phyloP scores from a whole-genome alignment of 2,113 vertebrate species.

The Trochalopteron elliotii region DNA sequence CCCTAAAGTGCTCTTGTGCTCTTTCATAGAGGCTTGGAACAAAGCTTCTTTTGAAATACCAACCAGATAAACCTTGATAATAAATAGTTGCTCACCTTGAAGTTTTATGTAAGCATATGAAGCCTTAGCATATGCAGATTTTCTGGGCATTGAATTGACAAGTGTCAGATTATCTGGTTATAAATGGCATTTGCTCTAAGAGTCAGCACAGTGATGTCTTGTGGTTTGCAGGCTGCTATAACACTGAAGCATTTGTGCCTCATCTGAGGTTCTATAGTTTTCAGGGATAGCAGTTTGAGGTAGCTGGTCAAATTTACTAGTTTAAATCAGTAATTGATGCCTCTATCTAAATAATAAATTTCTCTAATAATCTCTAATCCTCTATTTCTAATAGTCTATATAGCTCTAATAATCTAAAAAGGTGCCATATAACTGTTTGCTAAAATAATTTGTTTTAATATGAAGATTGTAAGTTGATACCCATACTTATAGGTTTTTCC shows the following conservation, averaged over 20 bases:
- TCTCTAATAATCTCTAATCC: background rate
- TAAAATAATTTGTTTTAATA: background rate
- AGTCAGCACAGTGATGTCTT: background rate
- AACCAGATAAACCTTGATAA: background rate
- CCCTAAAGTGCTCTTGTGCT: background rate
- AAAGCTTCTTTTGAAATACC: background rate
- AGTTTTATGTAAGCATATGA: background rate
- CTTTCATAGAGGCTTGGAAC: background rate
- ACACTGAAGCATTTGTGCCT: background rate
- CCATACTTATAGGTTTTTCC: background rate
- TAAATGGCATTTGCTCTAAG: background rate
- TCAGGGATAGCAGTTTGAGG: background rate
- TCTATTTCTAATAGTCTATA: background rate
- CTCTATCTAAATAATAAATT: background rate
- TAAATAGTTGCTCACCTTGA: background rate
- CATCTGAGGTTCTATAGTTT: background rate
- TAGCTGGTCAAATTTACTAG: background rate
- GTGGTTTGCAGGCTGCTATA: background rate
- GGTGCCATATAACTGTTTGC: fast-evolving
- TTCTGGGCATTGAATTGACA: background rate
- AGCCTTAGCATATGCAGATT: background rate
- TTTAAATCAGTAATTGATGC: background rate
- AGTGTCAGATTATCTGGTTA: background rate
- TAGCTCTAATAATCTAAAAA: background rate
- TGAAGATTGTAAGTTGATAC: background rate